A percentile compares a stretch with the other conserved stretches of the same genome.
Evolutionary conservation across 2,113 vertebrate species (phyloP).

Genomic region (Tichodroma muraria): DNA sequence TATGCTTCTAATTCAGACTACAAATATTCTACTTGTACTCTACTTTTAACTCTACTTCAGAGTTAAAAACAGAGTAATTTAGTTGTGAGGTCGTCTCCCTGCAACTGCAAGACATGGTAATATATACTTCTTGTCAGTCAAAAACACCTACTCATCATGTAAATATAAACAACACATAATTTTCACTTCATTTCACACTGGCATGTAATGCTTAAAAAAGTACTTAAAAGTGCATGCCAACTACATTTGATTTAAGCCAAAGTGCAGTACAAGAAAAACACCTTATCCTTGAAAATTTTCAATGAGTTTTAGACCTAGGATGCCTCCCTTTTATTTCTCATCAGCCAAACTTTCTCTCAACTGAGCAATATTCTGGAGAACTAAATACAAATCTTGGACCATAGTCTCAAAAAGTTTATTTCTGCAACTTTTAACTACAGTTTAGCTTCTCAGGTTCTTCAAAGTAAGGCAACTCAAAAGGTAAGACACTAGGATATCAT

Average conservation of each 20-base stretch:
- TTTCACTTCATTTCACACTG: constrained; percentile 28
- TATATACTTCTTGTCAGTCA: constrained; percentile 15
- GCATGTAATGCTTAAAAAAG: not conserved
- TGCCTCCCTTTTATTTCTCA: not conserved
- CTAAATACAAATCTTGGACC: not conserved
- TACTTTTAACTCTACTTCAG: not conserved
- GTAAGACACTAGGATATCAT: not conserved
- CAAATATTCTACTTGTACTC: not conserved
- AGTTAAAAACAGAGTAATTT: constrained; percentile 19
- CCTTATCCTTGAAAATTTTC: not conserved
- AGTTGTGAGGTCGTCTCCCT: not conserved
- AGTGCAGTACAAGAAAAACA: not conserved
- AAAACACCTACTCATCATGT: constrained; percentile 13
- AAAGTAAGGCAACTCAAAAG: not conserved
- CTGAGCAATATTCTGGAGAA: not conserved
- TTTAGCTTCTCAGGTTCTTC: not conserved
- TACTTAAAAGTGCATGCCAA: not conserved
- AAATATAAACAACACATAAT: constrained; percentile 45
- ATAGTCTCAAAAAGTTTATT: not conserved
- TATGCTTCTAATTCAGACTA: not conserved
- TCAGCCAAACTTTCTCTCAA: not conserved
- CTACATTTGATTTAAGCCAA: not conserved
- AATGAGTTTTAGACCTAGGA: not conserved
- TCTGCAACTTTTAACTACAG: not conserved
- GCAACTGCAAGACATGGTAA: not conserved